Base-by-base conservation (phyloP, 1,140 invertebrate species). In the Heterodera carotae region DNA sequence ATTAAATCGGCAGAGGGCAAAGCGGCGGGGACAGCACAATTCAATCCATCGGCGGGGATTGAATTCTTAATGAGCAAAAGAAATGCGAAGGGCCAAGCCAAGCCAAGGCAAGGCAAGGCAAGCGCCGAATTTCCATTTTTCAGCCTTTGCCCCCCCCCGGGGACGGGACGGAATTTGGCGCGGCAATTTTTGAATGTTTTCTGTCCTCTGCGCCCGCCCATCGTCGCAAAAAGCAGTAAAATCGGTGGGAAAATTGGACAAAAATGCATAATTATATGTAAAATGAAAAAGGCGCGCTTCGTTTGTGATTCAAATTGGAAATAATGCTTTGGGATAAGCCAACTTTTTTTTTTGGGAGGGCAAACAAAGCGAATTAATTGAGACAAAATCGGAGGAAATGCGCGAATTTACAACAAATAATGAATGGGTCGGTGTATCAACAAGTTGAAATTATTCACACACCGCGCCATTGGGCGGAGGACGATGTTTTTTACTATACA, bases 61-160 rank as follows among this genome's bases (percentile, higher is more conserved):
- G 62, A 66, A 66, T 66, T 27, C 62, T 66, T 66, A 66, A 66
- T 66, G 62, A 66, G 62, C 62, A 34, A 22, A 10, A 31, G 48
- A 31, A 31, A 18, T 6, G 60, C 6, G n/a, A 18, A 18, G 59
- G 59, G 59, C 59, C 4, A 18, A 22, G 60, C 8, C 7, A 62
- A 62, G 39, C 39, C 6, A 43, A 43, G 39, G 39, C 6, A 43
- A 31, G 62, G 62, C 29, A 66, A 29, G 29, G 62, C 62, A 25
- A 66, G 8, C 29, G 29, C 62, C 62, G 29, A 29, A 66, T 66
- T 66, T 66, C 62, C 62, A 66, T 66, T 66, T 34, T 29, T 66
- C n/a, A 7, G 29, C 29, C 62, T 56, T 56, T 56, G 12, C 48
- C 48, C 39, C 15, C n/a, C n/a, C n/a, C 15, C 15, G 39, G 39